Percentiles rank a stretch among this genome's conserved stretches.
These are phyloP conservation scores for Aphodius sticticus DNA, from an alignment of 2,888 invertebrate genomes.

Conservation along the genomic window DNA sequence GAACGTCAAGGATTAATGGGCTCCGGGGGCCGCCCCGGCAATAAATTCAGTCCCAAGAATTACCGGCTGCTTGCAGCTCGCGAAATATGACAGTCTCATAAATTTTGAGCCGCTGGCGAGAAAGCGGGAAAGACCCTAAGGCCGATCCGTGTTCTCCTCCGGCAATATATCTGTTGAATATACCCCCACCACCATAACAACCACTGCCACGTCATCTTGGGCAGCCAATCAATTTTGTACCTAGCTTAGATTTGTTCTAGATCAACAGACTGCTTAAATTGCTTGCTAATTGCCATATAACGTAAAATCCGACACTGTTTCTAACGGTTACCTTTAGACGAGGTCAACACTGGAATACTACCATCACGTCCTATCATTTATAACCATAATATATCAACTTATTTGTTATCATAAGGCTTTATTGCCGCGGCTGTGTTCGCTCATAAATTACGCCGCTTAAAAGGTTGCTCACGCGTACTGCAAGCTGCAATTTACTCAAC, in stretches of 20 bases:
- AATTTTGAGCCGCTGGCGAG: slow-evolving; percentile 59
- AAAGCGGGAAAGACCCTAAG: slow-evolving; percentile 48
- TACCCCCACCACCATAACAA: background rate
- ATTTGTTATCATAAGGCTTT: slow-evolving; percentile 24
- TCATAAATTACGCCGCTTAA: slow-evolving; percentile 19
- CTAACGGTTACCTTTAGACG: background rate
- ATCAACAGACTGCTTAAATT: background rate
- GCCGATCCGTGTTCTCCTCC: background rate
- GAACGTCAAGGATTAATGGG: slow-evolving; percentile 56
- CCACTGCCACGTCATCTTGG: too few relatives aligned
- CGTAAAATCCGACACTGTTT: background rate
- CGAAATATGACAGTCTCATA: slow-evolving; percentile 60
- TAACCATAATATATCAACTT: slow-evolving; percentile 22
- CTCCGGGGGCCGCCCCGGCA: slow-evolving; percentile 64
- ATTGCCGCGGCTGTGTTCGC: slow-evolving; percentile 16
- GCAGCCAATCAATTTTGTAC: too few relatives aligned
- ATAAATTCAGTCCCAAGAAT: slow-evolving; percentile 68
- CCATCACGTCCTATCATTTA: slow-evolving; percentile 14
- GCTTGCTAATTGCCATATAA: background rate
- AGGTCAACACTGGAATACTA: slow-evolving; percentile 21
- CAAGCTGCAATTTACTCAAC: slow-evolving; percentile 8
- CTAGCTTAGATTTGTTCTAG: background rate
- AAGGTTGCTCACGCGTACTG: slow-evolving; percentile 17
- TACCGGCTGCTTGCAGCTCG: slow-evolving; percentile 66
- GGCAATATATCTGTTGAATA: background rate